Conservation (phyloP, 1,140 invertebrate species). For the Saccostrea glomerata region DNA sequence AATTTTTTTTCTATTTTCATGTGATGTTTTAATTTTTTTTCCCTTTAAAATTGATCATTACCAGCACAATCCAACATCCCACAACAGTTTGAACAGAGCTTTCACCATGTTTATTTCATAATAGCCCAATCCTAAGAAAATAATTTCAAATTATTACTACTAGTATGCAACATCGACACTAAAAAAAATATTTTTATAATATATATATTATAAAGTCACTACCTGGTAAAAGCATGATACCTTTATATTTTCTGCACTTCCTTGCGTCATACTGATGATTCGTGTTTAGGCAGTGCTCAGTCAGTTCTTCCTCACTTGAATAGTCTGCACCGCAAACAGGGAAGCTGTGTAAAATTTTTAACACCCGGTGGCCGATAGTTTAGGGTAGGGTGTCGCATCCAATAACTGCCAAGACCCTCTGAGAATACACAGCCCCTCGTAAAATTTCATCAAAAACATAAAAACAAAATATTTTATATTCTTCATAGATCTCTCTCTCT, state of each 20-base stretch:
- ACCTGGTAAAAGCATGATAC: background rate
- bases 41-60: background rate
- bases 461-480: too few species aligned
- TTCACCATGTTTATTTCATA: constrained; percentile 1
- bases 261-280: background rate
- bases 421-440: background rate
- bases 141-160: background rate
- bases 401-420: background rate
- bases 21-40: background rate
- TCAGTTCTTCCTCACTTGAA: background rate
- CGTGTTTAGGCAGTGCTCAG: background rate
- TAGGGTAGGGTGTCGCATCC: background rate
- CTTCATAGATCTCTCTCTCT: too few species aligned
- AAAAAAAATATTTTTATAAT: background rate
- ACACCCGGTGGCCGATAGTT: background rate
- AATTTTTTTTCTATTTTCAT: background rate
- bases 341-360: background rate
- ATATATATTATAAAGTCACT: background rate
- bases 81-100: background rate
- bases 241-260: background rate
- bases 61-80: background rate
- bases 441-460: constrained; percentile 11
- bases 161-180: background rate
- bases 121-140: constrained; percentile 1
- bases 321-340: background rate